Base-by-base conservation (phyloP, 2,113 vertebrate genomes). In the Alligator sinensis region DNA sequence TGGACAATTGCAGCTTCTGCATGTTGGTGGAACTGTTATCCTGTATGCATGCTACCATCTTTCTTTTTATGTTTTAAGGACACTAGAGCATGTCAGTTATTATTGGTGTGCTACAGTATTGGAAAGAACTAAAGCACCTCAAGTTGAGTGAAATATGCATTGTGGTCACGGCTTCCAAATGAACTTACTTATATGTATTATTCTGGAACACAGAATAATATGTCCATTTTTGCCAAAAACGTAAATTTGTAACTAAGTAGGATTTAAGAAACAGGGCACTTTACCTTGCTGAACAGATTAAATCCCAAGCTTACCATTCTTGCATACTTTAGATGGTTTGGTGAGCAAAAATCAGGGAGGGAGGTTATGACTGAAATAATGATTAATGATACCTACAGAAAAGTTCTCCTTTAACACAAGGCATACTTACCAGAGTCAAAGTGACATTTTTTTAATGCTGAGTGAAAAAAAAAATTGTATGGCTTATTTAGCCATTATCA, bases 361-460 rank as follows among this genome's bases (percentile, higher is more conserved):
- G 47, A 47, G 47, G 38, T 54, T 60, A 15, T 72, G 72, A 1
- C 0, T 1, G 0, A 18, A 16, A 30, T 38, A 12, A 22, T 84
- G 19, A 81, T 64, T 64, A 24, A 15, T 30, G 57, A 63, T 64
- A 92, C 66, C 28, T 24, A 17, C 5, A 0, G 2, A 11, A 30
- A 1, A 0, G 2, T 75, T 19, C 11, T 63, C 27, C 58, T 25
- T 62, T 80, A 28, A 81, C 63, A 58, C 55, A 34, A 19, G 68
- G 22, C 22, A 18, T 4, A 14, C 59, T 60, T 60, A 34, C 19
- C 34, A 38, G 11, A 38, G n/a, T 22, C 60, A 21, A n/a, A 78
- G 21, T 38, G 24, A 22, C 30, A 57, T 78, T 60, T 61, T 38
- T 60, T 60, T 34, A 78, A 78, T 28, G 59, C 9, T 34, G 57